phyloP scores from a whole-genome alignment of 2,888 invertebrate genomes.

The Escarpia spicata region DNA sequence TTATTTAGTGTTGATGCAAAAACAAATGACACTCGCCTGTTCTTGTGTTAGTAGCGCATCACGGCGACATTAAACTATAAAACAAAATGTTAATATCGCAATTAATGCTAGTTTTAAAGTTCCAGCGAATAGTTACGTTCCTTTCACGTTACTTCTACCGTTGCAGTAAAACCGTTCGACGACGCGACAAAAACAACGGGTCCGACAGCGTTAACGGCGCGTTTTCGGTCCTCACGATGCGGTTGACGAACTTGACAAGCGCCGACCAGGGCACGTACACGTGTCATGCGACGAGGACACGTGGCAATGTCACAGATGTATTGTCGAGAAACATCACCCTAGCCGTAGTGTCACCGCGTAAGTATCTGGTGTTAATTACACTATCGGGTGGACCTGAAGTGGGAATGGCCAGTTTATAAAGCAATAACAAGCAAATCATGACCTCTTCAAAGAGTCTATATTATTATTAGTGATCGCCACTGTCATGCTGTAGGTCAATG shows the following conservation, averaged over 20 bases:
- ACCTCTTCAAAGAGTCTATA: too few species aligned
- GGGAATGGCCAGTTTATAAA: too few species aligned
- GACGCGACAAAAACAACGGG: neutral
- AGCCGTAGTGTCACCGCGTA: neutral
- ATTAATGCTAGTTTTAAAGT: too few species aligned
- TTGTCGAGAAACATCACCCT: neutral
- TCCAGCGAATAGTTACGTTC: neutral
- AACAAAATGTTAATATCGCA: too few species aligned
- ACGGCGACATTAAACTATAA: too few species aligned
- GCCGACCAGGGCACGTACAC: neutral
- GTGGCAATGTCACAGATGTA: neutral
- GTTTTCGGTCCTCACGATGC: neutral
- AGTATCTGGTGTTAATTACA: neutral
- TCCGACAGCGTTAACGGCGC: neutral
- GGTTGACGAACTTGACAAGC: neutral
- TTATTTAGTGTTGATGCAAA: too few species aligned
- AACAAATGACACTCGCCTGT: too few species aligned
- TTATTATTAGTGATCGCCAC: too few species aligned
- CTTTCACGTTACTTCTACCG: neutral
- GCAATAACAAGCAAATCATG: too few species aligned
- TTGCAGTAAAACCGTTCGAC: neutral
- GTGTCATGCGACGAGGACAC: neutral
- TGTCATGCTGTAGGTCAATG: too few species aligned
- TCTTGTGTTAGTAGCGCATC: too few species aligned
- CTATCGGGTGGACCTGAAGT: too few species aligned